Evolutionary conservation across 2,113 vertebrate genomes (phyloP), one percentile per base, ranked within the genome.

Genomic region (Strix uralensis): DNA sequence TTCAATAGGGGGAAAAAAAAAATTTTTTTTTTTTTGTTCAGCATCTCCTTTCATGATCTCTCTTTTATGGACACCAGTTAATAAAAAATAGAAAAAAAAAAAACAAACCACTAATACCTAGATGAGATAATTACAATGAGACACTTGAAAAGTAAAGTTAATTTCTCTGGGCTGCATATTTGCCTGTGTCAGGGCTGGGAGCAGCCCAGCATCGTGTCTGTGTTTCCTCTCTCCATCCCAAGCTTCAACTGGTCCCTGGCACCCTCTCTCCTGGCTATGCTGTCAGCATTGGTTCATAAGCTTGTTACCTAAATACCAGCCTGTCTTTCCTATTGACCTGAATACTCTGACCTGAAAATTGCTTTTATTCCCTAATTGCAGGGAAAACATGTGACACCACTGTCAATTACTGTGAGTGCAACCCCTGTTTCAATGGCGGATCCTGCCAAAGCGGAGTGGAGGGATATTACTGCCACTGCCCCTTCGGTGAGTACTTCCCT

Each of bases 351-450:
- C 79, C 63, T 88, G 72, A 62, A 83, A 73, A 92, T 82, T 80
- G 30, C 19, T 88, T 94, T 90, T 95, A 14, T 94, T 94, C 44
- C 44, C 52, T 30, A 25, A 29, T 54, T 6, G 1, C 98, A 99
- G 99, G 99, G 71, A 99, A 98, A 98, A 98, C 97, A 7, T 99
- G 99, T 62, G 99, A 99, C 86, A 99, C 99, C 94, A 95, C 99
- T 88, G 98, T 99, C 98, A 99, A 99, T 98, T 98, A 99, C 98
- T 99, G 99, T 97, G 99, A 99, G 94, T 99, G 99, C 98, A 99
- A 99, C 97, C 99, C 99, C 23, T 99, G 99, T 97, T 99, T 99
- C 98, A 99, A 99, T 77, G 99, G 99, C 46, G 99, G 99, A 3
- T 99, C 99, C 97, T 99, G 99, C 97, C 99, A 99, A 91, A 99